Evolutionary conservation across 2,888 invertebrate genomes (phyloP).

Genomic region (Phortica magna): DNA sequence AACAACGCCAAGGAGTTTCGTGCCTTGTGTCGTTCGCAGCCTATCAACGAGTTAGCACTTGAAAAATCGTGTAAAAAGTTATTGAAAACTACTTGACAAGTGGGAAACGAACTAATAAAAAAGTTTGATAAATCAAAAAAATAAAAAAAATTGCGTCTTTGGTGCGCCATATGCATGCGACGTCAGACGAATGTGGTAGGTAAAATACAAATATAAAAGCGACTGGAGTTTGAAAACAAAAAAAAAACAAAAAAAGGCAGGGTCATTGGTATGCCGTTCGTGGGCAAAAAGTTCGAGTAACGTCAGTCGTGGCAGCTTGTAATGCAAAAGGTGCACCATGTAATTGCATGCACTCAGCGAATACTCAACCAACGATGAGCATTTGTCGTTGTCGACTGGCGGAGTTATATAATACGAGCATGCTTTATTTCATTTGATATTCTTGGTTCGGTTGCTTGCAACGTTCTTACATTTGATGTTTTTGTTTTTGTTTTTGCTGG

Average conservation of each 20-base stretch:
- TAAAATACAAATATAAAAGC: background rate
- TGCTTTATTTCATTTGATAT: background rate
- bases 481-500: constrained; percentile 1
- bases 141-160: constrained; percentile 5
- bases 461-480: background rate
- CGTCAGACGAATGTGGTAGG: background rate
- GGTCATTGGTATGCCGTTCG: constrained; percentile 4
- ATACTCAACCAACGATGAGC: constrained; percentile 4
- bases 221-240: background rate
- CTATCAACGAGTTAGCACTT: constrained; percentile 31
- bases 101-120: constrained; percentile 34
- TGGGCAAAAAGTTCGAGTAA: background rate
- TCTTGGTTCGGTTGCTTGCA: background rate
- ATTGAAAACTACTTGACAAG: constrained; percentile 30
- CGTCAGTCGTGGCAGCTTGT: background rate
- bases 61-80: constrained; percentile 10
- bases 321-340: background rate
- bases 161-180: constrained; percentile 4
- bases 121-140: constrained; percentile 33
- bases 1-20: background rate
- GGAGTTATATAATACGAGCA: constrained; percentile 18
- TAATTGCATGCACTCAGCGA: constrained; percentile 19
- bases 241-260: background rate
- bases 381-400: constrained; percentile 5
- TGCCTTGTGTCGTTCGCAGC: constrained; percentile 11